Evolutionary conservation across 2,797 vertebrate species (phyloP).

Genomic region (Clarias pachynema): DNA sequence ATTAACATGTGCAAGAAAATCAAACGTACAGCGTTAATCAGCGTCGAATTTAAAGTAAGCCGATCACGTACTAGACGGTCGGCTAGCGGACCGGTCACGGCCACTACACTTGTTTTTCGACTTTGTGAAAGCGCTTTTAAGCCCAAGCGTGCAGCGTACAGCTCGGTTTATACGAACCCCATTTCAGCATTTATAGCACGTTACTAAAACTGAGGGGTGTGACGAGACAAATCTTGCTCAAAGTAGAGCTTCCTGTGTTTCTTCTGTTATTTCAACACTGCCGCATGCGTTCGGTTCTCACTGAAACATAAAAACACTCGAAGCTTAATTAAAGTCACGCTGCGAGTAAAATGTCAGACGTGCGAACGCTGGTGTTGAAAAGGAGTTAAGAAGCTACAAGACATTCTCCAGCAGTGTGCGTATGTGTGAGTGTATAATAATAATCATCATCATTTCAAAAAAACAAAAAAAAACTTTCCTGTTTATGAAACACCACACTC

Average conservation of each 20-base stretch:
- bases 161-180: too few relatives aligned
- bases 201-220: background rate
- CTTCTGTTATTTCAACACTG: conserved; percentile 10
- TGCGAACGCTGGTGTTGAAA: background rate
- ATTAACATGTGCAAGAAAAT: background rate
- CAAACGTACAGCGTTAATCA: background rate
- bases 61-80: background rate
- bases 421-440: background rate
- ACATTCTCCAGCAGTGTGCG: background rate
- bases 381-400: background rate
- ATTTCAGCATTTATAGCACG: background rate
- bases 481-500: background rate
- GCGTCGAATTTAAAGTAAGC: background rate
- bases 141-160: background rate
- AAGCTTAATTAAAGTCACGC: background rate
- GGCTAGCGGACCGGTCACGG: background rate
- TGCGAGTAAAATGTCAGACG: background rate
- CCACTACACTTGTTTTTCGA: background rate
- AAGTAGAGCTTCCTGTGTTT: conserved; percentile 11
- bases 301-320: background rate
- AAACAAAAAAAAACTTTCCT: background rate
- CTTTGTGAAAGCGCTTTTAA: background rate
- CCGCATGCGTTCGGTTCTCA: background rate
- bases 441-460: background rate
- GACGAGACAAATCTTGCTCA: background rate